phyloP scores from a whole-genome alignment of 2,797 vertebrate genomes.

The Fundulus diaphanus region DNA sequence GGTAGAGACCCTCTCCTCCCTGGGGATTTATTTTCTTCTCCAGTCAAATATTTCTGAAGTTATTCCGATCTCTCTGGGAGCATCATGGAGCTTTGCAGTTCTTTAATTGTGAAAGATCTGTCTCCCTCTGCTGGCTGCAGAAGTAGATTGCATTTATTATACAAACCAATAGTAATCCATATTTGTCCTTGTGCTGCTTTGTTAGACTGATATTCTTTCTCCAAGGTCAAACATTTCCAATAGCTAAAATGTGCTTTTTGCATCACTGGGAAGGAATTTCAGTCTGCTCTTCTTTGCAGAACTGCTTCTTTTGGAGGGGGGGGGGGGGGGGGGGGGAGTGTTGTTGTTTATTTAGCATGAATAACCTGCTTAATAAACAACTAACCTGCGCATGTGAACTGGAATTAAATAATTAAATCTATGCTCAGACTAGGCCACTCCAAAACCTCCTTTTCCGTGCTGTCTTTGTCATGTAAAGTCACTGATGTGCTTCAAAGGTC shows the following conservation, averaged over 20 bases:
- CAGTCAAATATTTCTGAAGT: slow-evolving; percentile 4
- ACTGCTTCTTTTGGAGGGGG: no score
- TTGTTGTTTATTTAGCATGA: neutral
- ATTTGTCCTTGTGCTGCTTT: no score
- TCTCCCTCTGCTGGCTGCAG: slow-evolving; percentile 1
- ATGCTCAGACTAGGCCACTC: no score
- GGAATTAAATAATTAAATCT: neutral
- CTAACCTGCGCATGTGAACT: neutral
- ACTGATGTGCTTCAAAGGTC: no score
- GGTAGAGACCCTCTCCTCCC: slow-evolving; percentile 63
- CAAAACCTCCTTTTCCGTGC: no score
- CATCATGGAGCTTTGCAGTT: neutral
- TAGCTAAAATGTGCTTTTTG: no score
- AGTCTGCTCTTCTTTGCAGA: neutral
- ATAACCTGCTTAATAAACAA: neutral
- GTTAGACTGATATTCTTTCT: no score
- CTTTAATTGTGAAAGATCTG: slow-evolving; percentile 2
- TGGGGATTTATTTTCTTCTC: slow-evolving; percentile 6
- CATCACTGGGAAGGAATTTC: no score
- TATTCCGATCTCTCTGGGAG: neutral
- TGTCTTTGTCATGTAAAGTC: no score
- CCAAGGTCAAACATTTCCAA: no score
- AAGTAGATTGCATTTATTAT: neutral
- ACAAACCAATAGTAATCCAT: no score
- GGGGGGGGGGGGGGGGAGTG: no score